Evolutionary conservation across 2,888 invertebrate genomes (phyloP).

Genomic region (Dicyrtomina minuta): DNA sequence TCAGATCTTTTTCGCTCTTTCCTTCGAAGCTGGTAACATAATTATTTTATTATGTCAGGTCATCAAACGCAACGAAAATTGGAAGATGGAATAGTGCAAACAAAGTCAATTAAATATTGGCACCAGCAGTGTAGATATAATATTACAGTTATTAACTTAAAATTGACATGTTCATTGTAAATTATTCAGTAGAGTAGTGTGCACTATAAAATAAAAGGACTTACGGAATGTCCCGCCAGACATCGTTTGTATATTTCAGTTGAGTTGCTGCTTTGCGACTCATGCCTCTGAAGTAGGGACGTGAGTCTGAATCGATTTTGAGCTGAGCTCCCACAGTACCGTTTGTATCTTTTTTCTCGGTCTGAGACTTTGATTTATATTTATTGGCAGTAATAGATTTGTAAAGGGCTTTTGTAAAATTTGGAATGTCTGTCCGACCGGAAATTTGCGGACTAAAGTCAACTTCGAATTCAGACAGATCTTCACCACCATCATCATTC

Average conservation of each 20-base stretch:
- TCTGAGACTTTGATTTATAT: background rate
- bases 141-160: too few species aligned
- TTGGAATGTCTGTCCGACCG: background rate
- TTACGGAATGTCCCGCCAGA: constrained; percentile 45
- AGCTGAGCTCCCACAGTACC: too few species aligned
- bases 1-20: constrained; percentile 28
- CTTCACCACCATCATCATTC: too few species aligned
- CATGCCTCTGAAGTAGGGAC: constrained; percentile 1
- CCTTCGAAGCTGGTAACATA: constrained; percentile 36
- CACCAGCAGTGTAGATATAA: background rate
- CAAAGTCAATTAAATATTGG: background rate
- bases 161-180: too few species aligned
- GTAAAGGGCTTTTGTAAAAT: constrained; percentile 27
- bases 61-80: background rate
- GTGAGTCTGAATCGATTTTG: background rate
- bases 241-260: constrained; percentile 41
- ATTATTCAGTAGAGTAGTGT: background rate
- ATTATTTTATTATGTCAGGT: background rate
- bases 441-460: constrained; percentile 8
- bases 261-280: constrained; percentile 29
- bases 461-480: too few species aligned
- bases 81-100: background rate
- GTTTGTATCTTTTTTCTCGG: background rate
- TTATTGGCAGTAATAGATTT: background rate
- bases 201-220: constrained; percentile 6